phyloP scores from a whole-genome alignment of 2,888 invertebrate genomes.

The Amaurobius ferox region DNA sequence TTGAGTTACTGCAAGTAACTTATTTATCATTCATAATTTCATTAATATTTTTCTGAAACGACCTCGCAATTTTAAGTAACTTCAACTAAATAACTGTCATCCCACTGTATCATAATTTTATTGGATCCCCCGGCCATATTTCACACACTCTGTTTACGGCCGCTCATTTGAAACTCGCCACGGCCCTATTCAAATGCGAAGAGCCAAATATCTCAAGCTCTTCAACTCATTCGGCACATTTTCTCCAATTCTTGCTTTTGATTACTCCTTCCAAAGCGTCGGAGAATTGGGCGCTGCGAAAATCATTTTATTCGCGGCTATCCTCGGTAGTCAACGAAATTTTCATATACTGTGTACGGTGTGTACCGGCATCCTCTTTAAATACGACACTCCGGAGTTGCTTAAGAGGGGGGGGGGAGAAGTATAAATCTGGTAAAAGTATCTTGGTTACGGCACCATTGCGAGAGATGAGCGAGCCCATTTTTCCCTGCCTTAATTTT shows the following conservation, averaged over 20 bases:
- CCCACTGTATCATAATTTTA: not conserved
- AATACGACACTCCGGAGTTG: constrained; percentile 22
- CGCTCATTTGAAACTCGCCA: not conserved
- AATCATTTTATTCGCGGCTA: constrained; percentile 55
- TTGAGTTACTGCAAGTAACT: too few species aligned
- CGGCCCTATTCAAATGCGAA: not conserved
- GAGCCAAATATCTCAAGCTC: not conserved
- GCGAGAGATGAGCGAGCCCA: constrained; percentile 32
- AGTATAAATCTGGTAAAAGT: constrained; percentile 66
- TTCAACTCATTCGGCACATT: not conserved
- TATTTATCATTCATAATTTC: too few species aligned
- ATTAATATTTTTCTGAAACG: too few species aligned
- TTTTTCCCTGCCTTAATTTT: constrained; percentile 69
- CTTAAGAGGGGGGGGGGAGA: constrained; percentile 2
- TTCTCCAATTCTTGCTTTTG: constrained; percentile 35
- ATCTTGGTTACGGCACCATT: constrained; percentile 36
- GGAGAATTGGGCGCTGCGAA: constrained; percentile 1
- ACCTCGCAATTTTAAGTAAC: too few species aligned
- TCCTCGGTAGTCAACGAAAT: constrained; percentile 12
- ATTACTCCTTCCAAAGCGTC: constrained; percentile 36
- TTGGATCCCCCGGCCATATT: not conserved
- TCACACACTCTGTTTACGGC: not conserved
- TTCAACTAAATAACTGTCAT: too few species aligned
- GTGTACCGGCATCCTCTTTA: constrained; percentile 17
- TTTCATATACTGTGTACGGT: constrained; percentile 44